A percentile compares a stretch with the other conserved stretches of the same genome.
Conservation (phyloP, 2,888 invertebrate genomes). For the Odontocolon sp. region DNA sequence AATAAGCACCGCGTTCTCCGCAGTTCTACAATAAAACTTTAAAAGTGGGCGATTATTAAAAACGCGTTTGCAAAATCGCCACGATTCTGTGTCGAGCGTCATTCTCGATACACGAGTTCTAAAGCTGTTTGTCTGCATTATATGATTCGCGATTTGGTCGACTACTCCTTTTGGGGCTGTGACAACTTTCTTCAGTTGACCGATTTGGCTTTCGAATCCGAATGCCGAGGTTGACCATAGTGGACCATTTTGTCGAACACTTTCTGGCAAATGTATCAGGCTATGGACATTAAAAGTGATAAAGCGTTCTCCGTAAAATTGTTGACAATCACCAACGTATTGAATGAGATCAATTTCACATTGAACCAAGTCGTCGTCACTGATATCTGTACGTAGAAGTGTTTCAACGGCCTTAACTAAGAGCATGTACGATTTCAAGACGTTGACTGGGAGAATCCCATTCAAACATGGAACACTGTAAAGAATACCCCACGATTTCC, state of each 20-base stretch:
- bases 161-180: background rate
- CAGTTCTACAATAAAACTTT: background rate
- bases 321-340: slow-evolving; percentile 55
- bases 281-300: slow-evolving; percentile 61
- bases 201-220: slow-evolving; percentile 44
- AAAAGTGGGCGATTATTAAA: background rate
- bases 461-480: background rate
- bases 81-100: background rate
- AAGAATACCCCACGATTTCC: background rate
- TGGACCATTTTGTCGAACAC: slow-evolving; percentile 53
- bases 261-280: slow-evolving; percentile 48
- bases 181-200: background rate
- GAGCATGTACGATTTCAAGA: background rate
- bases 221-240: slow-evolving; percentile 57
- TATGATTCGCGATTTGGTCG: background rate
- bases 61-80: background rate
- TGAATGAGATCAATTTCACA: slow-evolving; percentile 52
- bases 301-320: slow-evolving; percentile 35
- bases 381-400: slow-evolving; percentile 44
- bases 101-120: background rate
- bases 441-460: background rate
- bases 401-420: slow-evolving; percentile 41
- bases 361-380: slow-evolving; percentile 42
- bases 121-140: background rate
- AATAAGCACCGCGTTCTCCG: background rate